Base-by-base conservation (phyloP, 2,797 vertebrate genomes). In the Megaceryle alcyon region DNA sequence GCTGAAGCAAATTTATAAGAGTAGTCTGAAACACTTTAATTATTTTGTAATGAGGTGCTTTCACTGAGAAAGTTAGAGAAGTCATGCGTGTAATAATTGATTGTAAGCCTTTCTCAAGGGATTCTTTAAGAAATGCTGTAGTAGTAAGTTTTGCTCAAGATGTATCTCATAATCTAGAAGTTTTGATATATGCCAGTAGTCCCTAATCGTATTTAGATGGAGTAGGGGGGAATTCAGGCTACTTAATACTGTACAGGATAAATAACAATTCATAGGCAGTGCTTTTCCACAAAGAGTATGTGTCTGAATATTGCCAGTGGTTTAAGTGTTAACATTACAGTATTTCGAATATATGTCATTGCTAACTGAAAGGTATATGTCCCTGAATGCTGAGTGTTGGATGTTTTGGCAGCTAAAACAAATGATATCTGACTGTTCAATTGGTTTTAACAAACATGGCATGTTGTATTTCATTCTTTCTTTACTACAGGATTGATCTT, bases 401-500 rank as follows among this genome's bases (percentile, higher is more conserved):
- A 12, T 69, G 21, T 54, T 71, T 56, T 81, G 25, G 11, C 48
- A 60, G 37, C 35, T 60, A 15, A 64, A 72, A 25, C 73, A 56
- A 49, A 33, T 53, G 33, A 7, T 26, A 43, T 10, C 26, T 61
- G 28, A 35, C 29, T 12, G 6, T 72, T 90, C 29, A 51, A 0
- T 7, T 86, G 19, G 43, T 35, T 12, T 75, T 80, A 9, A 57
- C 14, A 43, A 90, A 54, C 4, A 26, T 14, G 9, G 22, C 10
- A 25, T 88, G 71, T 80, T 14, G 1, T 88, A 25, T 68, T 88
- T 85, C 41, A 10, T 73, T 88, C 18, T 48, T 64, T 83, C 82
- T 92, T 92, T 70, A 54, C 92, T 92, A 28, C 83, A 98, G 98
- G 92, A 98, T 98, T 73, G 98, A 98, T 94, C 98, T 98, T 92